Conservation (phyloP, 2,113 vertebrate species). For the Morone saxatilis region DNA sequence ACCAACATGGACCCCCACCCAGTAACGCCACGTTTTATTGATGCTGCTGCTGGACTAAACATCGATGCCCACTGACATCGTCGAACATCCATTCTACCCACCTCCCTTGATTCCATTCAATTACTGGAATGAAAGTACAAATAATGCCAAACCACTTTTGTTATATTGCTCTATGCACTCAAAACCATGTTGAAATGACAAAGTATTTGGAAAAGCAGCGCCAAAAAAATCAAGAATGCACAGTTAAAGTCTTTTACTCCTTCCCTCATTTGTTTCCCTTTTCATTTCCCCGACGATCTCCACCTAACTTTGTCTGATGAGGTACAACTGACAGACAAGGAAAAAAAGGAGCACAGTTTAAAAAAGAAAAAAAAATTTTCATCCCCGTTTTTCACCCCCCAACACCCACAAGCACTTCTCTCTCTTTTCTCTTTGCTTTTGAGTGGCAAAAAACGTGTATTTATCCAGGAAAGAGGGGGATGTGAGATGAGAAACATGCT, state of each 20-base stretch:
- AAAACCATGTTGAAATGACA: slow-evolving; percentile 35
- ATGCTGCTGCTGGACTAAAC: slow-evolving; percentile 47
- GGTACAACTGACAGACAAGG: slow-evolving; percentile 7
- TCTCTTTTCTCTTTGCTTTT: slow-evolving; percentile 50
- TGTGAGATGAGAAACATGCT: slow-evolving; percentile 57
- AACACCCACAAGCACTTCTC: not conserved
- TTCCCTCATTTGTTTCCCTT: slow-evolving; percentile 32
- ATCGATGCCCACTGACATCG: slow-evolving; percentile 3
- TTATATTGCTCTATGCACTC: not conserved
- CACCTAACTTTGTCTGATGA: slow-evolving; percentile 52
- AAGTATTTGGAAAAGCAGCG: slow-evolving; percentile 31
- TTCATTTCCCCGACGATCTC: slow-evolving; percentile 35
- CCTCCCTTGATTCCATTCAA: not conserved
- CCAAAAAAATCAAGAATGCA: slow-evolving; percentile 2
- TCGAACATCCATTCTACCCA: not conserved
- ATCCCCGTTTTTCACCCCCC: slow-evolving; percentile 20
- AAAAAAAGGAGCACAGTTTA: not conserved
- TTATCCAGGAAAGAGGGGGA: slow-evolving; percentile 51
- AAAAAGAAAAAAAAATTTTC: slow-evolving; percentile 12
- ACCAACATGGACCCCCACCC: slow-evolving; percentile 67
- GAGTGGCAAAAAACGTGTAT: slow-evolving; percentile 48
- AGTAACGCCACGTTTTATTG: slow-evolving; percentile 14
- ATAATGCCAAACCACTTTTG: not conserved
- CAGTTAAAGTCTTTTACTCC: slow-evolving; percentile 25
- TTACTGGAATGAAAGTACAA: not conserved